Conservation (phyloP, 1,140 invertebrate species). For the Drosophila fuyamai region DNA sequence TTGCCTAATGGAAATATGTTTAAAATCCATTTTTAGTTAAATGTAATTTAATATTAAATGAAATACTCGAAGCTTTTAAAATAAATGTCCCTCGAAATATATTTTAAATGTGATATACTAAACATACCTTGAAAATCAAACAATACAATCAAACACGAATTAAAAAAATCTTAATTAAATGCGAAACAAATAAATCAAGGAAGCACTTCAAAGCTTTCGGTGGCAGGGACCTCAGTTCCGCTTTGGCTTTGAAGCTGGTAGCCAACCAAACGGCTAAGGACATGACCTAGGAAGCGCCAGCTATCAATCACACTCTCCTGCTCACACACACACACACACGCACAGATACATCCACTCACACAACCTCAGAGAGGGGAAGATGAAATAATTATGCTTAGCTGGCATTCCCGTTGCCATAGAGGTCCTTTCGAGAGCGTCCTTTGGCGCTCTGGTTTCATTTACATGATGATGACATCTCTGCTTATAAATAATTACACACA, state of each 20-base stretch:
- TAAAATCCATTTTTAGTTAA: no score
- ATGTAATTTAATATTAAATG: no score
- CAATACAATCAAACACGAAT: neutral
- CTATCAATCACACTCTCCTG: conserved; percentile 39
- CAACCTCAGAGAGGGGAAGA: neutral
- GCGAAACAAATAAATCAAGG: conserved; percentile 10
- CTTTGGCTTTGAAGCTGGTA: neutral
- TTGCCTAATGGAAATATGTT: no score
- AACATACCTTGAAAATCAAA: neutral
- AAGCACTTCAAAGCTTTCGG: conserved; percentile 11
- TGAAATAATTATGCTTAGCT: conserved; percentile 48
- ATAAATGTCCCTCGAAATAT: neutral
- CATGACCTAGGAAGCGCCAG: conserved; percentile 4
- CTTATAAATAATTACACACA: conserved; percentile 79
- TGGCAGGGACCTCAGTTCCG: neutral
- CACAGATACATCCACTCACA: neutral
- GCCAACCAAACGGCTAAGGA: conserved; percentile 6
- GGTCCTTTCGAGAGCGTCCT: conserved; percentile 11
- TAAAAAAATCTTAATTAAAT: conserved; percentile 8
- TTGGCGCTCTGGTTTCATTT: conserved; percentile 64
- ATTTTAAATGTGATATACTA: neutral
- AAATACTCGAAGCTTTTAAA: no score
- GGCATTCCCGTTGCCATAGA: conserved; percentile 31
- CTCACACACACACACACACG: neutral
- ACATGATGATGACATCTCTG: conserved; percentile 69